Percentiles rank a stretch among this genome's conserved stretches.
Conservation (phyloP, 2,888 invertebrate genomes). For the Neoaliturus tenellus region DNA sequence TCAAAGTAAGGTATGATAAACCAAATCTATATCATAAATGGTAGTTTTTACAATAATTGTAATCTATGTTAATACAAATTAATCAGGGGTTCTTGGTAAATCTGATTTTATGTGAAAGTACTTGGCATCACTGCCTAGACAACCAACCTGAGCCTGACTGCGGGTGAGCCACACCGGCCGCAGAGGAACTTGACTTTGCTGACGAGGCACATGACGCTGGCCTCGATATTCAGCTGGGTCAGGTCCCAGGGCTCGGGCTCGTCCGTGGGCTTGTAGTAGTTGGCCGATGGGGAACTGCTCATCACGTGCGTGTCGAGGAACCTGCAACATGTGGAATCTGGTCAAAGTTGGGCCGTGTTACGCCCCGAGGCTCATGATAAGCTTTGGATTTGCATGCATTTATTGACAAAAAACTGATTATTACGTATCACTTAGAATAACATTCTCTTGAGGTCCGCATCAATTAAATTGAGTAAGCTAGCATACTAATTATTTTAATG, state of each 20-base stretch:
- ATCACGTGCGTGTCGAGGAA: conserved; percentile 74
- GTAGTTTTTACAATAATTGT: too few relatives aligned
- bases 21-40: too few relatives aligned
- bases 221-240: conserved; percentile 90
- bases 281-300: conserved; percentile 79
- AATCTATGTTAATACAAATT: too few relatives aligned
- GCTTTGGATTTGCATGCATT: conserved; percentile 88
- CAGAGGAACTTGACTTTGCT: conserved; percentile 89
- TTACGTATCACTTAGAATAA: too few relatives aligned
- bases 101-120: too few relatives aligned
- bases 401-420: conserved; percentile 78
- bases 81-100: too few relatives aligned
- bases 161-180: conserved; percentile 84
- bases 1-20: too few relatives aligned
- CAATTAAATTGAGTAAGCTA: too few relatives aligned
- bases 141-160: conserved; percentile 77
- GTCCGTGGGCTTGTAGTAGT: conserved; percentile 87
- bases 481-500: too few relatives aligned
- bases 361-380: conserved; percentile 90
- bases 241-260: conserved; percentile 92
- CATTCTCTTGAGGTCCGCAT: too few relatives aligned
- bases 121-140: too few relatives aligned
- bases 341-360: conserved; percentile 90
- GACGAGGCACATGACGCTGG: conserved; percentile 90
- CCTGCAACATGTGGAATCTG: conserved; percentile 71